Conservation (phyloP, 2,113 vertebrate genomes). For the Circaetus gallicus region DNA sequence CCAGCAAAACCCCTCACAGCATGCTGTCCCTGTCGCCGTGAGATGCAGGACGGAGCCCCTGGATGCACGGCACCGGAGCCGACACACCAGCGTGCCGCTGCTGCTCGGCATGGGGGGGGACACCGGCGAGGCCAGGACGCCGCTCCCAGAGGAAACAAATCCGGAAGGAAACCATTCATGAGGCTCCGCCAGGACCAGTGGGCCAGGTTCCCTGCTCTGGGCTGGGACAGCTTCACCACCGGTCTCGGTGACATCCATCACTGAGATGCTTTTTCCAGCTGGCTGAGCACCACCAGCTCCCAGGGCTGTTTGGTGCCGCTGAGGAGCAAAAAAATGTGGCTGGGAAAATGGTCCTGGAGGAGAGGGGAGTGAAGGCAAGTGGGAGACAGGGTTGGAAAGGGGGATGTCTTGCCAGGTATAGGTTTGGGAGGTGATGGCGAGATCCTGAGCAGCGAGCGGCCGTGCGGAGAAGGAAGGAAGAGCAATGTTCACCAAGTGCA, state of each 20-base stretch:
- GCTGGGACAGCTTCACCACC: rapidly evolving
- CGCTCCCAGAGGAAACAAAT: background rate
- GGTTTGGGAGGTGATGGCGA: background rate
- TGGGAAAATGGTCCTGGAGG: background rate
- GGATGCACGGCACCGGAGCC: rapidly evolving
- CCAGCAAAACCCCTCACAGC: rapidly evolving
- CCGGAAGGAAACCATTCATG: rapidly evolving
- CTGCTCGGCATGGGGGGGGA: rapidly evolving
- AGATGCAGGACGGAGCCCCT: background rate
- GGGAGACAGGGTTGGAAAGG: background rate
- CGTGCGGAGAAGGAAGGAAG: rapidly evolving
- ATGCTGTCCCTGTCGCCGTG: rapidly evolving
- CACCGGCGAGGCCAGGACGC: rapidly evolving
- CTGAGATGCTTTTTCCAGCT: background rate
- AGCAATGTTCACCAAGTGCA: rapidly evolving
- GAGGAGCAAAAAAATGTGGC: rapidly evolving
- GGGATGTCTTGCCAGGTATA: background rate
- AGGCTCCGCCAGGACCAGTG: background rate
- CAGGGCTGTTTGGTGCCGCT: background rate
- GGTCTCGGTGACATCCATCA: background rate
- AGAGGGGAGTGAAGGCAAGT: background rate
- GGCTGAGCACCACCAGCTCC: background rate
- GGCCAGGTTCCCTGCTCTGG: rapidly evolving
- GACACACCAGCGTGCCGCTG: background rate
- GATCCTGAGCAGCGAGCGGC: background rate